A percentile compares a stretch with the other conserved stretches of the same genome.
These are phyloP conservation scores for Samia ricini DNA, from an alignment of 1,140 invertebrate species.

Conservation along the genomic window DNA sequence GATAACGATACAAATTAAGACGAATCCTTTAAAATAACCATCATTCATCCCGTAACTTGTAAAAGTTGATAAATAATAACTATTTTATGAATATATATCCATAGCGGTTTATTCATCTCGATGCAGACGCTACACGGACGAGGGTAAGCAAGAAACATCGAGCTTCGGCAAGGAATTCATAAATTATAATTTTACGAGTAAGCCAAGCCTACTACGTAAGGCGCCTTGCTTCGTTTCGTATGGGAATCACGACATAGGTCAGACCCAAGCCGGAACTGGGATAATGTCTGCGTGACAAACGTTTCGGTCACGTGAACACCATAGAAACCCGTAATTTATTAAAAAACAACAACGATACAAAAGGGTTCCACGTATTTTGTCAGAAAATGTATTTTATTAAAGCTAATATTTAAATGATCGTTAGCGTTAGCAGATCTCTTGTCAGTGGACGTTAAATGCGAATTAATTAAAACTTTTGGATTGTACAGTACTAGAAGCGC, in stretches of 20 bases:
- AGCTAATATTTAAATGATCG: background rate
- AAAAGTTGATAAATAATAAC: too few relatives aligned
- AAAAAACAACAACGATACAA: constrained; percentile 1
- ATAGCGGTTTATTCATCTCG: background rate
- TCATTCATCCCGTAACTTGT: too few relatives aligned
- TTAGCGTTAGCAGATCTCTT: background rate
- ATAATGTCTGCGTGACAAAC: background rate
- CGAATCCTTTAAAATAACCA: too few relatives aligned
- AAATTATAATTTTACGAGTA: constrained; percentile 2
- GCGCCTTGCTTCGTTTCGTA: background rate
- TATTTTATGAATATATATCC: background rate
- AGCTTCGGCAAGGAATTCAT: background rate
- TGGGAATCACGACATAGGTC: background rate
- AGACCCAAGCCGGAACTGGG: background rate
- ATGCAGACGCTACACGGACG: background rate
- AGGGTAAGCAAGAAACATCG: background rate
- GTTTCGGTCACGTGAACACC: background rate
- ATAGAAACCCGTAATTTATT: background rate
- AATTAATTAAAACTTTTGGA: too few relatives aligned
- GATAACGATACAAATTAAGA: too few relatives aligned
- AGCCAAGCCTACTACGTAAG: too few relatives aligned
- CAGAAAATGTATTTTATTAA: background rate
- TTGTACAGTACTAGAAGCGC: too few relatives aligned
- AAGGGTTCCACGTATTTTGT: background rate
- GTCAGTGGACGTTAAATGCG: too few relatives aligned